phyloP scores from a whole-genome alignment of 2,113 vertebrate genomes.

The Myotis brandtii region DNA sequence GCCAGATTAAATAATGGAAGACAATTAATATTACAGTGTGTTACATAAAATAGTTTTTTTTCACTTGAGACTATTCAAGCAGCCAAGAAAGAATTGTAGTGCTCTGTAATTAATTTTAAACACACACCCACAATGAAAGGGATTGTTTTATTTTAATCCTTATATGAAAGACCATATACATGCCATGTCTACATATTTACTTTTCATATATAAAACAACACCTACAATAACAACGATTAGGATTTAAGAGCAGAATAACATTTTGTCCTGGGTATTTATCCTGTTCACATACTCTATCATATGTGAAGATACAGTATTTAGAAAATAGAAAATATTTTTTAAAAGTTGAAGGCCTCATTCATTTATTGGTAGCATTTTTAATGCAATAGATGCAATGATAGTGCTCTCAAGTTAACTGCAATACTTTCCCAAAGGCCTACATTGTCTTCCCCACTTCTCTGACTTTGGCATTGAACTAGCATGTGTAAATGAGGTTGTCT shows the following conservation, averaged over 20 bases:
- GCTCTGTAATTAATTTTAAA: constrained; percentile 40
- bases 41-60: not conserved
- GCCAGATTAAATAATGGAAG: constrained; percentile 9
- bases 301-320: not conserved
- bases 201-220: constrained; percentile 4
- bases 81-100: constrained; percentile 18
- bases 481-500: constrained; percentile 54
- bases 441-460: not conserved
- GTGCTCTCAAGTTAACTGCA: not conserved
- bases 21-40: not conserved
- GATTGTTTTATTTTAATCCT: constrained; percentile 9
- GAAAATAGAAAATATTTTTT: not conserved
- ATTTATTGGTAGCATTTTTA: not conserved
- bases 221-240: not conserved
- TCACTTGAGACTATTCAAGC: constrained; percentile 15
- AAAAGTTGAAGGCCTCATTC: not conserved
- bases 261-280: not conserved
- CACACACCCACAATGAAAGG: not conserved
- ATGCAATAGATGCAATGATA: not conserved
- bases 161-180: not conserved
- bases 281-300: not conserved
- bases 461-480: constrained; percentile 53
- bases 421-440: not conserved
- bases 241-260: not conserved
- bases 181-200: not conserved